Percentiles rank a stretch among this genome's conserved stretches.
phyloP scores from a whole-genome alignment of 2,888 invertebrate species.

The Eristalinus aeneus region DNA sequence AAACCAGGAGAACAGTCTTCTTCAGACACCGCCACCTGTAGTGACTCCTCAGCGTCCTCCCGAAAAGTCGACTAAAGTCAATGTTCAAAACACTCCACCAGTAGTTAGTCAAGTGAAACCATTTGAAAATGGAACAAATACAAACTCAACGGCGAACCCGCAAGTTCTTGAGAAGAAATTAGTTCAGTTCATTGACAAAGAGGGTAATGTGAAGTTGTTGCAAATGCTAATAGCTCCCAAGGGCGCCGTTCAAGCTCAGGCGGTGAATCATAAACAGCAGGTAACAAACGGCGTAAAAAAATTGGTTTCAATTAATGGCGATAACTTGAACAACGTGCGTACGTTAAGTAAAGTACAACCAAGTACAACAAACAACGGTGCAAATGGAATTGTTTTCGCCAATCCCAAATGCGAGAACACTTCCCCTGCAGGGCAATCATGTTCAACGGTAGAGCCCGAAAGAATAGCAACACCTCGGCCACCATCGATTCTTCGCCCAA shows the following conservation, averaged over 20 bases:
- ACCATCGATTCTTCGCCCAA: slow-evolving; percentile 17
- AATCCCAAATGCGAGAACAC: background rate
- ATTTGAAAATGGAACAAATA: slow-evolving; percentile 12
- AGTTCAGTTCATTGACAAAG: slow-evolving; percentile 74
- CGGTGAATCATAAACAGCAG: slow-evolving; percentile 8
- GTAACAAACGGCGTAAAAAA: slow-evolving; percentile 23
- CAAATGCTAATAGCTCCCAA: slow-evolving; percentile 74
- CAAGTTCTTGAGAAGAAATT: slow-evolving; percentile 74
- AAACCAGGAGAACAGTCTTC: slow-evolving; percentile 30
- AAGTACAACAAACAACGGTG: background rate
- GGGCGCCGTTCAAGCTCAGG: background rate
- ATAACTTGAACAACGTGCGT: slow-evolving; percentile 3
- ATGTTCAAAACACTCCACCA: background rate
- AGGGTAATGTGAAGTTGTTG: slow-evolving; percentile 74
- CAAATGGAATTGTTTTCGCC: slow-evolving; percentile 8
- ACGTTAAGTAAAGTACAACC: background rate
- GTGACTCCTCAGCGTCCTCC: background rate
- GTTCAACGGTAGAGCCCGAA: slow-evolving; percentile 1
- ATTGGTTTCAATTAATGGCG: slow-evolving; percentile 10
- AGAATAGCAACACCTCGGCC: background rate
- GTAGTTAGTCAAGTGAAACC: background rate
- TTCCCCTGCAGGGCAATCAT: background rate
- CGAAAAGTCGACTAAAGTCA: background rate
- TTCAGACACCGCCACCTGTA: slow-evolving; percentile 25
- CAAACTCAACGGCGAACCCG: background rate